Base-by-base conservation (phyloP, 2,888 invertebrate species). In the Tachystola acroxantha region DNA sequence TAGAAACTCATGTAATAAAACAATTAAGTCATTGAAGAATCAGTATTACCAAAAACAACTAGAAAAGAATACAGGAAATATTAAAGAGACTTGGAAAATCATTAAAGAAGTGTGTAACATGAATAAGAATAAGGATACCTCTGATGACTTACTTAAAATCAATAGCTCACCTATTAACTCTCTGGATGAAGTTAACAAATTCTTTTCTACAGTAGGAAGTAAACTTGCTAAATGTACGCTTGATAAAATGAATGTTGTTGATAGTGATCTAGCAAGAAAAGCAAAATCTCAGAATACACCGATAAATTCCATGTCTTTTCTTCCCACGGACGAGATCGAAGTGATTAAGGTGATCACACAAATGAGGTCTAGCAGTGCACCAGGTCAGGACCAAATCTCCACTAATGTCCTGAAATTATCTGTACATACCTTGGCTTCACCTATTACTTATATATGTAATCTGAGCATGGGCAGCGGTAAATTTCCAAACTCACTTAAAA, bases 351-450 rank as follows among this genome's bases (percentile, higher is more conserved):
- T 13, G 4, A 13, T 28, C 1, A 12, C 20, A 3, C 2, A 9
- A 7, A 6, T 19, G 6, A 20, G 9, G 20, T 7, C 2, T 9
- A 20, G 1, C 6, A 28, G 16, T 22, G 34, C 40, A 11, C 22
- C 35, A 7, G 43, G 46, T 5, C 34, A 28, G 32, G 43, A 46
- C 26, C n/a, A 14, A 2, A 39, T 41, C n/a, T 20, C 28, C n/a
- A 32, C 36, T 14, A 7, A 10, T 7, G 5, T 43, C 6, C 27
- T 41, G 7, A 37, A 43, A 32, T 13, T 9, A 0, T 26, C 19
- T 29, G 29, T 28, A 11, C 7, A 34, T 10, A 5, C 10, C 9
- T 10, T 46, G 1, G 19, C 37, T n/a, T 30, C 30, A 10, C 34
- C 37, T 3, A 34, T 41, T n/a, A 28, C 34, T 3, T 24, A 36